Evolutionary conservation across 2,888 invertebrate genomes (phyloP).

Genomic region (Drosophila robusta): DNA sequence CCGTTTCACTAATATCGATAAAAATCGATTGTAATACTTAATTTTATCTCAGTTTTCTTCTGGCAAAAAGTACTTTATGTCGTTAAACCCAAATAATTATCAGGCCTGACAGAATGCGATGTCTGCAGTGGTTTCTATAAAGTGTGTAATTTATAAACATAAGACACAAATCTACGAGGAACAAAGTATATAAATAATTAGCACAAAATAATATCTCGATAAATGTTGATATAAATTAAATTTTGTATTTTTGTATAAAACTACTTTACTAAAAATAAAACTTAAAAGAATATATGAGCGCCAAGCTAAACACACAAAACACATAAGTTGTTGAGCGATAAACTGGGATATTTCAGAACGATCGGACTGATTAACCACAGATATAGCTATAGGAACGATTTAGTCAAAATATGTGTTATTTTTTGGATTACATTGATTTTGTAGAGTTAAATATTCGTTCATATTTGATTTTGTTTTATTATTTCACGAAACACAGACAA

Average conservation of each 20-base stretch:
- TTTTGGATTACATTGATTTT: neutral
- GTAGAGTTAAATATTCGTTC: conserved; percentile 24
- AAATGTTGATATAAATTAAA: conserved; percentile 51
- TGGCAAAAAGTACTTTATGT: conserved; percentile 58
- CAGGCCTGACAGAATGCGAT: conserved; percentile 30
- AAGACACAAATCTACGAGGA: conserved; percentile 2
- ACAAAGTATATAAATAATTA: conserved; percentile 8
- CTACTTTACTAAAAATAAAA: conserved; percentile 52
- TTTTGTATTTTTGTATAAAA: conserved; percentile 44
- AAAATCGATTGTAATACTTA: too few relatives aligned
- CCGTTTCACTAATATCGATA: too few relatives aligned
- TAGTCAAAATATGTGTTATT: conserved; percentile 2
- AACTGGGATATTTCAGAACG: conserved; percentile 7
- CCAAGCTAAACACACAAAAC: conserved; percentile 38
- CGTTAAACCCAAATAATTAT: conserved; percentile 59
- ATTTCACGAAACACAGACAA: conserved; percentile 80
- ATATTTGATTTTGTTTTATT: conserved; percentile 64
- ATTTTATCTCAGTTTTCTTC: conserved; percentile 14
- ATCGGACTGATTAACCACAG: conserved; percentile 1
- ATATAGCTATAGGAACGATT: conserved; percentile 29
- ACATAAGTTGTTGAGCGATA: conserved; percentile 21
- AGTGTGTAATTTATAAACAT: conserved; percentile 45
- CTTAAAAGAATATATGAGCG: conserved; percentile 54
- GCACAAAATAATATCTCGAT: conserved; percentile 41
- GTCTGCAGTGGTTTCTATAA: conserved; percentile 61